Base-by-base conservation (phyloP, 1,140 invertebrate species). In the Drosophila melanogaster region DNA sequence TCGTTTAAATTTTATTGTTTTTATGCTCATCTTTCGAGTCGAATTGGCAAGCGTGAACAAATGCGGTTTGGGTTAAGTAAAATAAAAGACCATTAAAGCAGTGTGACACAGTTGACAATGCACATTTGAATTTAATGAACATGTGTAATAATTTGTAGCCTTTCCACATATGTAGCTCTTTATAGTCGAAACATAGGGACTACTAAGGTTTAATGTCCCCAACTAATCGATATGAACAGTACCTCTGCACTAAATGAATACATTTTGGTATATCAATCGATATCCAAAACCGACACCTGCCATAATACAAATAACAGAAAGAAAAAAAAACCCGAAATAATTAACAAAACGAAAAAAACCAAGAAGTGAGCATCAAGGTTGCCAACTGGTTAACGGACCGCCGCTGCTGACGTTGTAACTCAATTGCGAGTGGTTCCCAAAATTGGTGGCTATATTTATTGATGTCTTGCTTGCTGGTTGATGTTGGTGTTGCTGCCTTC, bases 341-440 rank as follows among this genome's bases (percentile, higher is more conserved):
- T 58, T 37, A 41, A 56, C 58, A 65, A 77, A 77, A 71, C 43
- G 37, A 19, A 66, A 55, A 57, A 30, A 62, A 64, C 78, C 55
- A 67, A 64, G 56, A 74, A 79, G 64, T 64, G 56, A 62, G 49
- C 84, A 73, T 73, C 83, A 86, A 86, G 83, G 83, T 86, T 86
- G 83, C 83, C 83, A 83, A 86, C 83, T 87, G 83, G 83, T 86
- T 86, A 86, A 59, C 77, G 41, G 73, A 43, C 60, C 49, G 66
- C 59, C 53, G 53, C 17, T 57, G 54, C 60, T 64, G 58, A 58
- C 73, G 71, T 49, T 54, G 71, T 75, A 64, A 79, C 67, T 72
- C 55, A 84, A 79, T 77, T 84, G 80, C 70, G 41, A 75, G 81
- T 51, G 49, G 60, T 65, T 72, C 65, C 83, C 61, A 79, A 81